phyloP scores from a whole-genome alignment of 1,140 invertebrate genomes.

The Drosophila watanabei region DNA sequence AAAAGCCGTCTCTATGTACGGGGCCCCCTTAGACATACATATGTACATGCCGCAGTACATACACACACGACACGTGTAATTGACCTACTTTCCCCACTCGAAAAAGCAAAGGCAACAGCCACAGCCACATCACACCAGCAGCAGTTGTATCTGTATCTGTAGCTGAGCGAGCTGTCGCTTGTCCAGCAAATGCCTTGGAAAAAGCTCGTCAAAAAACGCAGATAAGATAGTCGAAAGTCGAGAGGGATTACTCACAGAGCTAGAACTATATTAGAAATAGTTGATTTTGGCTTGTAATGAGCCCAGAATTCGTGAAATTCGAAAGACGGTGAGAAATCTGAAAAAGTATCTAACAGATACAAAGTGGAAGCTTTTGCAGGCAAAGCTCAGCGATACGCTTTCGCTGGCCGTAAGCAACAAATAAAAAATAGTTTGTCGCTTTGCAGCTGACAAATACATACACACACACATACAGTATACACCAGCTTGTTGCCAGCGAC shows the following conservation, averaged over 20 bases:
- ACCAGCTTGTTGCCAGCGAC: constrained; percentile 45
- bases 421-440: constrained; percentile 50
- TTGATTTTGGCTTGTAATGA: background rate
- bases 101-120: constrained; percentile 41
- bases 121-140: constrained; percentile 10
- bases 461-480: background rate
- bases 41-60: constrained; percentile 32
- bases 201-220: constrained; percentile 25
- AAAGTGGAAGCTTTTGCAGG: constrained; percentile 43
- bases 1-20: constrained; percentile 29
- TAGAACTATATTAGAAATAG: background rate
- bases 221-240: constrained; percentile 31
- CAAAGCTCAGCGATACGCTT: constrained; percentile 39
- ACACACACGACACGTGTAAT: constrained; percentile 75
- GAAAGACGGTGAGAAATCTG: constrained; percentile 13
- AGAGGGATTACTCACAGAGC: constrained; percentile 6
- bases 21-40: constrained; percentile 11
- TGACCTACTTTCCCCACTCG: constrained; percentile 82
- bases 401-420: constrained; percentile 35
- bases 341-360: constrained; percentile 46
- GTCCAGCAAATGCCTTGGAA: constrained; percentile 57
- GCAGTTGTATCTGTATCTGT: constrained; percentile 40
- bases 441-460: constrained; percentile 13
- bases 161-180: constrained; percentile 41
- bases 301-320: constrained; percentile 13